phyloP scores from a whole-genome alignment of 2,113 vertebrate species.

The Dromiciops gliroides region DNA sequence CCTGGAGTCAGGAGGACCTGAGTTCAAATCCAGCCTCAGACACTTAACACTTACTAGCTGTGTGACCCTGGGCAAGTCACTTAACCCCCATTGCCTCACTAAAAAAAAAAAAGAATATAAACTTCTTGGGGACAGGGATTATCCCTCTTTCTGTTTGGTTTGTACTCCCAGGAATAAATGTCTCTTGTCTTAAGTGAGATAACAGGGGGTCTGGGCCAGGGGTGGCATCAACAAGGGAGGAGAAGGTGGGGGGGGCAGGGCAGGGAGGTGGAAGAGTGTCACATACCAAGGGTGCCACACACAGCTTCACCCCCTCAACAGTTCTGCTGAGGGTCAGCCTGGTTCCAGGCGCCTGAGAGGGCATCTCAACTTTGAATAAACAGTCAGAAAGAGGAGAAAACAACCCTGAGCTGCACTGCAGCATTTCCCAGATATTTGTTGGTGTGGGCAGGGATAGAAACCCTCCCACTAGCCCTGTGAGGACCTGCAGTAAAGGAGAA shows the following conservation, averaged over 20 bases:
- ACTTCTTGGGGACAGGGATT: not conserved
- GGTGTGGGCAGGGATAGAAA: not conserved
- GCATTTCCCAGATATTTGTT: not conserved
- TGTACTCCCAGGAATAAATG: not conserved
- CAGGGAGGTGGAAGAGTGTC: not conserved
- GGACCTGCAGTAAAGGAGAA: not conserved
- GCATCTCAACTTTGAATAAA: not conserved
- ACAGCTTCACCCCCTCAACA: not conserved
- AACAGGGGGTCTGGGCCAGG: not conserved
- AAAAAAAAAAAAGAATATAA: not conserved
- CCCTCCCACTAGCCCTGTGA: not conserved
- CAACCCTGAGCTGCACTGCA: fast-evolving
- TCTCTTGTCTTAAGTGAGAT: not conserved
- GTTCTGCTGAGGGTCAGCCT: not conserved
- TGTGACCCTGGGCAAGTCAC: no score
- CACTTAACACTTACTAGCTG: no score
- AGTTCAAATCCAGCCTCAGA: no score
- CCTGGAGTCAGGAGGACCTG: no score
- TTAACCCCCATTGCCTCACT: no score
- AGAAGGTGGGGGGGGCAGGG: not conserved
- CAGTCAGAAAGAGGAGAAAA: not conserved
- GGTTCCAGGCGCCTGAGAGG: not conserved
- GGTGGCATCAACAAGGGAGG: not conserved
- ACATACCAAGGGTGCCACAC: not conserved
- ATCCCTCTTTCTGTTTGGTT: no score